A percentile compares a stretch with the other conserved stretches of the same genome.
Evolutionary conservation across 2,888 invertebrate species (phyloP).

Genomic region (Helicoverpa assulta): DNA sequence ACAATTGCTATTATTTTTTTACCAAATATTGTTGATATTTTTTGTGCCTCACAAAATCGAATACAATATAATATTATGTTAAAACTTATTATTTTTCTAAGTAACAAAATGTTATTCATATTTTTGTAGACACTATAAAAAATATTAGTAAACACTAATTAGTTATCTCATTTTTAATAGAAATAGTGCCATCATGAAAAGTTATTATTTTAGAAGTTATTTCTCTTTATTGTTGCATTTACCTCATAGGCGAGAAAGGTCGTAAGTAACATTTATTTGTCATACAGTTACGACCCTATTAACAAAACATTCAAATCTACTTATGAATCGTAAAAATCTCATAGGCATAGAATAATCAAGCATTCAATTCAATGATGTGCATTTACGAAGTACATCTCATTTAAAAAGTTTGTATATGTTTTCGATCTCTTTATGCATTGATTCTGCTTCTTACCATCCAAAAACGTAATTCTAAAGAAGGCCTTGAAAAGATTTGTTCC

Average conservation of each 20-base stretch:
- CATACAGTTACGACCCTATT: background rate
- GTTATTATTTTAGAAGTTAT: constrained; percentile 13
- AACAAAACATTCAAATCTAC: background rate
- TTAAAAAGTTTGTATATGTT: background rate
- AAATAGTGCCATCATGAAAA: constrained; percentile 35
- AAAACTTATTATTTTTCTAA: constrained; percentile 46
- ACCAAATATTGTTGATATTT: background rate
- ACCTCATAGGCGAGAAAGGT: constrained; percentile 6
- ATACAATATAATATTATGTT: constrained; percentile 42
- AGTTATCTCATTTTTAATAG: constrained; percentile 1
- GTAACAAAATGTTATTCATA: constrained; percentile 10
- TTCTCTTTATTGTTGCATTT: constrained; percentile 37
- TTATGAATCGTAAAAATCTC: background rate
- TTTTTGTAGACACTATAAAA: constrained; percentile 5
- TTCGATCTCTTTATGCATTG: background rate
- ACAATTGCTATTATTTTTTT: background rate
- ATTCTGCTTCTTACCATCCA: background rate
- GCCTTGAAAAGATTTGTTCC: background rate
- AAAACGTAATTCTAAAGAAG: background rate
- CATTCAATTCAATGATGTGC: background rate
- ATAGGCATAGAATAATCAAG: background rate
- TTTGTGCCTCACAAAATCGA: constrained; percentile 9
- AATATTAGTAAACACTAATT: background rate
- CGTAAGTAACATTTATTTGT: background rate
- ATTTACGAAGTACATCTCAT: background rate